Evolutionary conservation across 2,113 vertebrate species (phyloP), one percentile per base, ranked within the genome.

Genomic region (Strix aluco): DNA sequence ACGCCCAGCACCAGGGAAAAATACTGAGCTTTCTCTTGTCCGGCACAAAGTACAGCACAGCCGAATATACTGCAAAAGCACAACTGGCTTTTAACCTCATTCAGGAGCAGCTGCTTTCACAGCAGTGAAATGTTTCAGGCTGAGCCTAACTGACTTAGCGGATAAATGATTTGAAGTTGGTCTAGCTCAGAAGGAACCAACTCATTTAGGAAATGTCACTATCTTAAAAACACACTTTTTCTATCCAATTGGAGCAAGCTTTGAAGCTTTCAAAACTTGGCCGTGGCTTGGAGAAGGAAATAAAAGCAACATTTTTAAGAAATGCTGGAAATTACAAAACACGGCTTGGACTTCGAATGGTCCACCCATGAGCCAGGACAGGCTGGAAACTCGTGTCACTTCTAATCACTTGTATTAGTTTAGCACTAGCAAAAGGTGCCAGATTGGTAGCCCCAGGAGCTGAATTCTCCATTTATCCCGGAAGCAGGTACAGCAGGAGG

Each of bases 111-210:
- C 83, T 97, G 96, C 85, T 91, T 96, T 97, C 91, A 91, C 83
- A 96, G 92, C 81, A 95, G 88, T 93, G 88, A 96, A 94, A 95
- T n/a, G 57, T 86, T 97, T 97, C 92, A 93, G 89, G 40, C 74
- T 23, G 63, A 96, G 67, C 52, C 91, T 57, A 59, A 93, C 79
- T 84, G 74, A 87, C 72, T 91, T 75, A 49, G 81, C 63, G 59
- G 71, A 92, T 78, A 97, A 94, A 89, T n/a, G 9, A 73, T 86
- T 61, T 91, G n/a, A 97, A 91, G 89, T 16, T 42, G 47, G 63
- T 94, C 88, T 5, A 92, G 70, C 36, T 73, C 65, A 90, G 70
- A 91, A 94, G 63, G 55, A 92, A 83, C 40, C n/a, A 77, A 72
- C 63, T 83, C 79, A 12, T 89, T 91, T 88, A 96, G 44, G n/a